Evolutionary conservation across 1,140 invertebrate species (phyloP).

Genomic region (Drosophila azteca): DNA sequence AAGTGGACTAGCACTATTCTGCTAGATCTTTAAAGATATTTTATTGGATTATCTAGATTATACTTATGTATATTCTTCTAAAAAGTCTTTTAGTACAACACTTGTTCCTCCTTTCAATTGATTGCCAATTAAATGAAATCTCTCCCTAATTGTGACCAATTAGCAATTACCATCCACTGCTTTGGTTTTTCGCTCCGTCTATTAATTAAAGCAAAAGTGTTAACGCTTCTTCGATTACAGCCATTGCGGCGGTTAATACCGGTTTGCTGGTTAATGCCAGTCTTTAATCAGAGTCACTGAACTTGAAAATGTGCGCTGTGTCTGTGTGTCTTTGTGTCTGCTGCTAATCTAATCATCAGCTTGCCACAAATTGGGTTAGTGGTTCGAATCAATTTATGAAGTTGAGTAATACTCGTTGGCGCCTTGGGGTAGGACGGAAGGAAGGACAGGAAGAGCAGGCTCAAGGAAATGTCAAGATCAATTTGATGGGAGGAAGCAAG

Average conservation of each 20-base stretch:
- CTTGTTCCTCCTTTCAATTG: too few species aligned
- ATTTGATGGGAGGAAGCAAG: background rate
- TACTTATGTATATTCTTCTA: too few species aligned
- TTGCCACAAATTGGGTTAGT: constrained; percentile 9
- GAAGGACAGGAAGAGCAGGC: background rate
- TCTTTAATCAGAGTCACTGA: constrained; percentile 51
- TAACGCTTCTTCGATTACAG: constrained; percentile 13
- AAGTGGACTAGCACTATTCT: too few species aligned
- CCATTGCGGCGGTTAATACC: constrained; percentile 18
- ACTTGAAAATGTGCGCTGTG: constrained; percentile 50
- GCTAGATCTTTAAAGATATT: too few species aligned
- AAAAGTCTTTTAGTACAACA: too few species aligned
- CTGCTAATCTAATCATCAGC: constrained; percentile 33
- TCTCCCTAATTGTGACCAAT: too few species aligned
- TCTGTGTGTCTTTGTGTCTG: constrained; percentile 2
- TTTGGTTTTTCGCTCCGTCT: background rate
- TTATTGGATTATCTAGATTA: too few species aligned
- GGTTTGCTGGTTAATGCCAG: background rate
- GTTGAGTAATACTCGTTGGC: background rate
- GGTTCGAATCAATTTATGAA: constrained; percentile 7
- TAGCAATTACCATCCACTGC: constrained; percentile 3
- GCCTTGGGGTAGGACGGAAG: too few species aligned
- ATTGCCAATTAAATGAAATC: too few species aligned
- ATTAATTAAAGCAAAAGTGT: constrained; percentile 19
- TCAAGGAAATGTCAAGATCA: background rate